Percentiles rank a stretch among this genome's conserved stretches.
These are phyloP conservation scores for Brienomyrus brachyistius DNA, from an alignment of 2,113 vertebrate species.

Conservation along the genomic window DNA sequence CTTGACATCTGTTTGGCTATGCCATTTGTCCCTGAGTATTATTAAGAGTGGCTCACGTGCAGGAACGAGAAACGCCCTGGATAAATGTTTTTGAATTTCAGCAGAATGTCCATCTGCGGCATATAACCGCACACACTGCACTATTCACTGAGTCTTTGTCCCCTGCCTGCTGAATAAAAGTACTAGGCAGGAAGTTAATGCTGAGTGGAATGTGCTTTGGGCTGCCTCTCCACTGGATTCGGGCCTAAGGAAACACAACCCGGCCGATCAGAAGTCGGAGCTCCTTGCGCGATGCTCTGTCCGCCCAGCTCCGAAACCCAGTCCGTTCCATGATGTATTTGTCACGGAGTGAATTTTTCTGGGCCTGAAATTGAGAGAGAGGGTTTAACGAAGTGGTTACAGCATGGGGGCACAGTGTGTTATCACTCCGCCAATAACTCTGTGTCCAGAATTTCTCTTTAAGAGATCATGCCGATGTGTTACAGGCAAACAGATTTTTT, in stretches of 20 bases:
- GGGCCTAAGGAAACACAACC: conserved; percentile 40
- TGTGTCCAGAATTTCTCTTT: neutral
- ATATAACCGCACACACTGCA: neutral
- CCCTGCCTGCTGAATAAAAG: conserved; percentile 33
- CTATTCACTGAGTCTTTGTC: conserved; percentile 20
- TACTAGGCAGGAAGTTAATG: conserved; percentile 34
- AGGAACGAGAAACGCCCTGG: conserved; percentile 3
- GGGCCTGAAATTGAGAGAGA: neutral
- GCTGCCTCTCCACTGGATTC: conserved; percentile 35
- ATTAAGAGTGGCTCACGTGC: neutral
- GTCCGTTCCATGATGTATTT: conserved; percentile 1
- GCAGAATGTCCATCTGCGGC: conserved; percentile 6
- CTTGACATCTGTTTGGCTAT: neutral
- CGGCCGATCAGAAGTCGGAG: conserved; percentile 27
- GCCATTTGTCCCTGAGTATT: neutral
- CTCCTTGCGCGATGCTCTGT: conserved; percentile 13
- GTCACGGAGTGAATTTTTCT: conserved; percentile 11
- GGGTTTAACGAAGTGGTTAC: neutral
- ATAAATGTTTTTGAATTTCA: neutral
- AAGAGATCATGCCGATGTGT: neutral
- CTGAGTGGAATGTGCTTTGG: conserved; percentile 36
- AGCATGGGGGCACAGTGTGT: neutral
- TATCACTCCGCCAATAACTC: neutral
- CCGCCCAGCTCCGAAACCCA: neutral
- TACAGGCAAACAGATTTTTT: neutral